Conservation (phyloP, 2,113 vertebrate genomes). For the Lagopus muta region DNA sequence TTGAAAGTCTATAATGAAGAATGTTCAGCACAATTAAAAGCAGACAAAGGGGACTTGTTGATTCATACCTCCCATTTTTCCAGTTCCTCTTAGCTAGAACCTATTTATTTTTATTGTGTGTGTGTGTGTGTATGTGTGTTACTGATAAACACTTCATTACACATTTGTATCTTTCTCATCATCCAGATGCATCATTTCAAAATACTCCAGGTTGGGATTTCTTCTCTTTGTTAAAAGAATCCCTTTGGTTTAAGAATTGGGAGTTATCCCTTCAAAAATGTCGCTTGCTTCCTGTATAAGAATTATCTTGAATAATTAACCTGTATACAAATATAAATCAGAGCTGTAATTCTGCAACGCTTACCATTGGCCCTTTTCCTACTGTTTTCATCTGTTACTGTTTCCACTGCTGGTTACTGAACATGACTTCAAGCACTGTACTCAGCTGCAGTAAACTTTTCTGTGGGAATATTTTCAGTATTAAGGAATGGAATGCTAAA, state of each 20-base stretch:
- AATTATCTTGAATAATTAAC: background rate
- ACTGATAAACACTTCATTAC: background rate
- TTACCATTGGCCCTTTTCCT: background rate
- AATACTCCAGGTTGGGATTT: background rate
- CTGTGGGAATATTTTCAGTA: conserved; percentile 37
- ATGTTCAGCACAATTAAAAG: background rate
- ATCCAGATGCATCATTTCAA: background rate
- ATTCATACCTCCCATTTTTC: background rate
- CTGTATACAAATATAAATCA: background rate
- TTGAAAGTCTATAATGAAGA: background rate
- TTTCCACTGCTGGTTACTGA: background rate
- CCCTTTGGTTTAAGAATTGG: background rate
- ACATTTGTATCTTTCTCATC: background rate
- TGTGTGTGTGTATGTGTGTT: background rate
- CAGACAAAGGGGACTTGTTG: background rate
- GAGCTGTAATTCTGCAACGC: background rate
- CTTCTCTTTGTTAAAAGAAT: background rate
- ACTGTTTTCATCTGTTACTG: background rate
- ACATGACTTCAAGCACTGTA: background rate
- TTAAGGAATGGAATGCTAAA: conserved; percentile 37
- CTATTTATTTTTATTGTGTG: no score
- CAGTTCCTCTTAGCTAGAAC: background rate
- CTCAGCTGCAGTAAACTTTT: background rate
- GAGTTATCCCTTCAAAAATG: background rate
- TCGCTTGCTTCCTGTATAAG: background rate